Evolutionary conservation across 92 coral and sea anemone genomes (phyloP).

Genomic region (Actinostola sp.): DNA sequence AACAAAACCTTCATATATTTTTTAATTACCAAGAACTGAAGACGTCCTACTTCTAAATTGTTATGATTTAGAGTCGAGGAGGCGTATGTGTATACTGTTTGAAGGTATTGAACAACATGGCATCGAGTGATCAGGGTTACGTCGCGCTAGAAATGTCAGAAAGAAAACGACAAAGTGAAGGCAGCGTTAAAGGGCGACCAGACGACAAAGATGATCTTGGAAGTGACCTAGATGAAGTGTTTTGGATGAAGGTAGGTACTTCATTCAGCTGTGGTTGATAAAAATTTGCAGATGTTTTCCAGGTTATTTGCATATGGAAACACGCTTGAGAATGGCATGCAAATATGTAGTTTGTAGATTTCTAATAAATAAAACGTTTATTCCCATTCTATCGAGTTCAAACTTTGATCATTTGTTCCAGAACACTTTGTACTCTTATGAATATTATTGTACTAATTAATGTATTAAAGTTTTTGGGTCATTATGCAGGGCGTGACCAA

Average conservation of each 20-base stretch:
- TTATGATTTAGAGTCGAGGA: background rate
- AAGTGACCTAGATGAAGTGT: conserved; percentile 53
- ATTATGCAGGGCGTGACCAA: too few species aligned
- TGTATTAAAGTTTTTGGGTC: too few species aligned
- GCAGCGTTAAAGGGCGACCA: conserved; percentile 16
- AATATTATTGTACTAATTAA: too few species aligned
- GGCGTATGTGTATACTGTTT: background rate
- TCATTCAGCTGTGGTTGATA: too few species aligned
- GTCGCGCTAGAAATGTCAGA: conserved; percentile 66
- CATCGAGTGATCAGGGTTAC: conserved; percentile 16
- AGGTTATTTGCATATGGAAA: background rate
- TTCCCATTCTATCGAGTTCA: too few species aligned
- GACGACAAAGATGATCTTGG: conserved; percentile 41
- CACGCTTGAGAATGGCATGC: too few species aligned
- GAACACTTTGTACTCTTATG: too few species aligned
- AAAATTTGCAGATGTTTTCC: background rate
- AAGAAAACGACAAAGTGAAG: conserved; percentile 13
- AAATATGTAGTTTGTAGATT: too few species aligned
- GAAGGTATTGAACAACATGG: background rate
- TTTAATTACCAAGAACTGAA: too few species aligned
- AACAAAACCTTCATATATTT: too few species aligned
- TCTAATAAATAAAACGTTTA: too few species aligned
- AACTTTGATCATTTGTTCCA: too few species aligned
- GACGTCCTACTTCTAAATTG: background rate
- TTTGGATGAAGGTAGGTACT: conserved; percentile 66